Base-by-base conservation (phyloP, 2,113 vertebrate genomes). In the Carassius auratus region DNA sequence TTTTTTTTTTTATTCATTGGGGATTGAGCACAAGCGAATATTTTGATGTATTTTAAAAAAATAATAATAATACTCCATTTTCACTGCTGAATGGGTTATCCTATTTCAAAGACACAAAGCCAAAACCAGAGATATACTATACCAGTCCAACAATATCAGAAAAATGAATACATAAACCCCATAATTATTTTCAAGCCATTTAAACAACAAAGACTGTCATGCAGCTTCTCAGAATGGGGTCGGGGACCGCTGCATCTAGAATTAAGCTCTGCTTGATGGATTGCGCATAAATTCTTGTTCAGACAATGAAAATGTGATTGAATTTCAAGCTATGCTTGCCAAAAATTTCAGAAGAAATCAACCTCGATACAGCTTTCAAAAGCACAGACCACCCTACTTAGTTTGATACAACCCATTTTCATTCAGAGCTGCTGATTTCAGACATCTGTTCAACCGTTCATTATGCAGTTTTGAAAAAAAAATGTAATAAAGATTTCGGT, bases 71-170 rank as follows among this genome's bases (percentile, higher is more conserved):
- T 5, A 15, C 48, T 8, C 42, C 0, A 55, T 26, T 48, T 69
- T 42, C 17, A 52, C 62, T 77, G 61, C 38, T 78, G 48, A 78
- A 78, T 68, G 50, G 33, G 62, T 38, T 36, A 79, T 78, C 76
- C 30, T 69, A 57, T 75, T 84, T 84, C 42, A 84, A 76, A 23
- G 38, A 26, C 38, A 66, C 57, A 78, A 15, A 42, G 76, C 64
- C 76, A 79, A 85, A 78, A 75, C 61, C 76, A 19, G 84, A 79
- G 48, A 85, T 19, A 55, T 55, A 85, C 36, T 57, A 71, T 13
- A 79, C 48, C 64, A 71, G 64, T 50, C 62, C 76, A 85, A 69
- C 52, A 71, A 66, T 59, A 84, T 84, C 59, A 85, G 15, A 85
- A 85, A 59, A 10, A 21, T 48, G 45, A n/a, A 36, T 38, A 21